A percentile compares a stretch with the other conserved stretches of the same genome.
phyloP scores from a whole-genome alignment of 2,888 invertebrate species.

The Pheosia tremula region DNA sequence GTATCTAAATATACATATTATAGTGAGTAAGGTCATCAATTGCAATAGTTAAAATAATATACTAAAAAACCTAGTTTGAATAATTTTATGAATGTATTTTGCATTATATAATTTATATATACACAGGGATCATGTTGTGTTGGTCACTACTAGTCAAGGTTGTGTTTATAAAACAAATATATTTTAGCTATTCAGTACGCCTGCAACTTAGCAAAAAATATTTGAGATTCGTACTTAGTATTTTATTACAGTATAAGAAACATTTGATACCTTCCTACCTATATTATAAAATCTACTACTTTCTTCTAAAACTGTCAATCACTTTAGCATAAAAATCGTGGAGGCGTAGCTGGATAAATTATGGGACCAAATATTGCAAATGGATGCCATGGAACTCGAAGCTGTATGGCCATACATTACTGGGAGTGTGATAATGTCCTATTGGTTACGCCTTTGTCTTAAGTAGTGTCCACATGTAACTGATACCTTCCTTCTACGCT shows the following conservation, averaged over 20 bases:
- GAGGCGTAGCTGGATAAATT: constrained; percentile 75
- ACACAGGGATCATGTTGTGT: constrained; percentile 66
- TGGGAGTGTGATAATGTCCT: constrained; percentile 69
- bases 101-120: constrained; percentile 26
- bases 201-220: no score
- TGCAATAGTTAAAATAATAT: constrained; percentile 14
- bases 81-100: not conserved
- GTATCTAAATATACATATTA: constrained; percentile 28
- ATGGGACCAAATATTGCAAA: constrained; percentile 74
- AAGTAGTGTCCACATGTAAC: constrained; percentile 29
- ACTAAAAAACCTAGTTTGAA: not conserved
- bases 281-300: constrained; percentile 13
- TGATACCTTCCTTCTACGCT: constrained; percentile 72
- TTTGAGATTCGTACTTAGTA: no score
- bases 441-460: constrained; percentile 77
- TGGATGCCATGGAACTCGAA: constrained; percentile 58
- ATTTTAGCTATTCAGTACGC: no score
- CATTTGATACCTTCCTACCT: not conserved
- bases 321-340: constrained; percentile 28
- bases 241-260: not conserved
- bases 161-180: not conserved
- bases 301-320: constrained; percentile 20
- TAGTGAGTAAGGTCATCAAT: constrained; percentile 18
- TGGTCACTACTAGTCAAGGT: constrained; percentile 57
- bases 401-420: constrained; percentile 43